phyloP scores from a whole-genome alignment of 2,113 vertebrate genomes.

The Pseudorhombus dupliciocellatus region DNA sequence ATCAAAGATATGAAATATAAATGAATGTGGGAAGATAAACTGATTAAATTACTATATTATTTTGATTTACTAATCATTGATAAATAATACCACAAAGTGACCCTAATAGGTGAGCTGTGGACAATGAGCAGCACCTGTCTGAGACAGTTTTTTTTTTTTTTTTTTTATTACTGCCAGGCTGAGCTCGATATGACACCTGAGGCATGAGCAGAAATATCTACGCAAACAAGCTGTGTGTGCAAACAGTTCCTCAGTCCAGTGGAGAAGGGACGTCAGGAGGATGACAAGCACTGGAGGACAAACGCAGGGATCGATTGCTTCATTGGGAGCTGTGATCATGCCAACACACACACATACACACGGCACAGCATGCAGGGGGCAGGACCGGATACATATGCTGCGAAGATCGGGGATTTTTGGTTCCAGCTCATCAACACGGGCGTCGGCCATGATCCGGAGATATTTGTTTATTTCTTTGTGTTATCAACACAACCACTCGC shows the following conservation, averaged over 20 bases:
- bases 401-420: too few species aligned
- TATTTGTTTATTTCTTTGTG: too few species aligned
- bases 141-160: slow-evolving; percentile 19
- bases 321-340: slow-evolving; percentile 30
- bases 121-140: slow-evolving; percentile 37
- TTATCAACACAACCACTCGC: too few species aligned
- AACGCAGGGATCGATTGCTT: slow-evolving; percentile 35
- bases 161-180: slow-evolving; percentile 59
- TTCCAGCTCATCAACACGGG: too few species aligned
- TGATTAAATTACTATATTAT: slow-evolving; percentile 10
- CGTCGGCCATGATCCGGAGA: too few species aligned
- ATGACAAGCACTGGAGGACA: slow-evolving; percentile 33
- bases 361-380: too few species aligned
- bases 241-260: slow-evolving; percentile 40
- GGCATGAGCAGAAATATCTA: slow-evolving; percentile 59
- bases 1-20: slow-evolving; percentile 18
- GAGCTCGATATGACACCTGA: slow-evolving; percentile 61
- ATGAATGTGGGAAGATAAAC: slow-evolving; percentile 40
- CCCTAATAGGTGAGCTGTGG: slow-evolving; percentile 6
- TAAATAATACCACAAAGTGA: not conserved
- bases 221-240: slow-evolving; percentile 45
- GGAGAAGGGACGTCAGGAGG: slow-evolving; percentile 14
- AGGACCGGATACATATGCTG: too few species aligned
- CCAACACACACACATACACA: not conserved
- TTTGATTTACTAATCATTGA: slow-evolving; percentile 3